Evolutionary conservation across 2,888 invertebrate genomes (phyloP), one percentile per base, ranked within the genome.

Genomic region (Caprella mutica): DNA sequence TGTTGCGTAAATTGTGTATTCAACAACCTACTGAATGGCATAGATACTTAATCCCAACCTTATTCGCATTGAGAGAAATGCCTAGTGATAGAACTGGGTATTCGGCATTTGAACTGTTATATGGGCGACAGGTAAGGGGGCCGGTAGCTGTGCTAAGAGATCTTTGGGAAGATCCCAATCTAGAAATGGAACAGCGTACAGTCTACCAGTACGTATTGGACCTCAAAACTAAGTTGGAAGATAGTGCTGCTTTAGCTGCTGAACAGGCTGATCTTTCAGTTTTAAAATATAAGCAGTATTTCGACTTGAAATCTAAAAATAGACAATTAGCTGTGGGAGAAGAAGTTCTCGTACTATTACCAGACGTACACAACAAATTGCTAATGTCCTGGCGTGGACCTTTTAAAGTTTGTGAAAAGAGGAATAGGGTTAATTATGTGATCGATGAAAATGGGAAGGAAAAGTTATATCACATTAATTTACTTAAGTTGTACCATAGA

Each of bases 1-100:
- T 43, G n/a, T 21, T 48, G 1, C 30, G 35, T 8, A 55, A 48
- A 26, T 40, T 46, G 1, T 39, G 53, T 27, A 26, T 8, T 1
- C n/a, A 14, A 3, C 44, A 48, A 29, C 57, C 57, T 26, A 24
- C 35, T 3, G 54, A 55, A n/a, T 52, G 57, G 52, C 52, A 52
- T 26, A 35, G 57, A 2, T 57, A 57, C 21, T 24, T 57, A 24
- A 26, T 39, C 12, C 19, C 29, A 4, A 39, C 44, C 12, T n/a
- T 55, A 6, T 44, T 57, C 46, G 52, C 46, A 12, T 26, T 52
- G 23, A 5, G 52, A 5, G 38, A 57, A 39, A 38, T 57, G 5
- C 46, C 52, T 6, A 52, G 52, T 21, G 52, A 53, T 29, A 14
- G 35, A 12, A 33, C 29, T 1, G 53, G 48, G 3, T 35, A 48